Base-by-base conservation (phyloP, 2,888 invertebrate genomes). In the Calameuta pallipes region DNA sequence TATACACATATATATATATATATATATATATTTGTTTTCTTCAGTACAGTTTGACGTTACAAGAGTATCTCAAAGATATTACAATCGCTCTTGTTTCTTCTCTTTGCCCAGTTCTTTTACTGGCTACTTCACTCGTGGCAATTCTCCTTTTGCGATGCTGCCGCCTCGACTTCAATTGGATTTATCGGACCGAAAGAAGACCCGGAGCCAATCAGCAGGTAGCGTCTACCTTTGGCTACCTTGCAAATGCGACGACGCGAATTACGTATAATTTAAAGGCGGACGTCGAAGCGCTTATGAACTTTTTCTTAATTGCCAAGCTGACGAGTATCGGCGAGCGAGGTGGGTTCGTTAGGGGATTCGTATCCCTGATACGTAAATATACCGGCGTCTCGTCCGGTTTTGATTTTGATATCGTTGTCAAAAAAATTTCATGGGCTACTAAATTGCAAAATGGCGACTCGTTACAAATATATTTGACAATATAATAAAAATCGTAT, bases 321-420 rank as follows among this genome's bases (percentile, higher is more conserved):
- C 36, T 9, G 13, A 69, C 34, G 56, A 13, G 31, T 68, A 71
- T 75, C 23, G 69, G 73, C 31, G 69, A 35, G 31, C 73, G n/a
- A 15, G 73, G n/a, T 15, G 34, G 74, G 70, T 78, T 79, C 78
- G 74, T 80, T 80, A 75, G 74, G 75, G 73, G 31, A n/a, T n/a
- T 41, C 6, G 41, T 41, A 15, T 15, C 15, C 15, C 1, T 6
- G 15, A 15, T 15, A 6, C 41, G 15, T 41, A 41, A 41, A 41
- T 15, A 41, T 15, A 6, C 4, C 13, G 37, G 4, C 37, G 37
- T 41, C 6, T 15, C 15, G 6, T 41, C 6, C 41, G 41, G 41
- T 15, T 41, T 41, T 41, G 15, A 41, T 15, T 41, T 41, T 41
- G 15, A 41, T 41, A 41, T 6, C 41, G 15, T 41, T 41, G 41